These are phyloP conservation scores for Drosophila setifemur DNA, from an alignment of 1,140 invertebrate species.

Conservation along the genomic window DNA sequence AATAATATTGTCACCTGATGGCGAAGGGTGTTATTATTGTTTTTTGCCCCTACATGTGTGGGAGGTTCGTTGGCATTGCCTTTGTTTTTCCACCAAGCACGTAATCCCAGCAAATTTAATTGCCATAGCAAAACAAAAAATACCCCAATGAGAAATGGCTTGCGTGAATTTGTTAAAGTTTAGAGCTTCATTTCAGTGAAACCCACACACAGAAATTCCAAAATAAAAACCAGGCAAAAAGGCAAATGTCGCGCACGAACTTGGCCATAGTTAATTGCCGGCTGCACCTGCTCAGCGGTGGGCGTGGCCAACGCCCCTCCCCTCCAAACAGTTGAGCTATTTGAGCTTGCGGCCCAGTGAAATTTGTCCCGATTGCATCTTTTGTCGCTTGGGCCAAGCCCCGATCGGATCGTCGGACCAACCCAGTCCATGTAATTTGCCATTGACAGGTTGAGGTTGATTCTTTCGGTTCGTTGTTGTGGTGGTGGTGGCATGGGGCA, in stretches of 20 bases:
- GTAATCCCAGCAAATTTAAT: conserved; percentile 53
- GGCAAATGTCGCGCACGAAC: conserved; percentile 58
- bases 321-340: conserved; percentile 50
- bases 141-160: conserved; percentile 40
- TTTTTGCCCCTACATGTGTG: conserved; percentile 11
- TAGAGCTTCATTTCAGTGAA: conserved; percentile 64
- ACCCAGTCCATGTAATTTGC: conserved; percentile 61
- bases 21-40: conserved; percentile 6
- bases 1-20: conserved; percentile 59
- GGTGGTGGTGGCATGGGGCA: neutral
- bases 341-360: conserved; percentile 32
- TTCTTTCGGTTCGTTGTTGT: neutral
- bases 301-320: conserved; percentile 51
- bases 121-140: conserved; percentile 25
- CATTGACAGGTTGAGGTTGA: conserved; percentile 70
- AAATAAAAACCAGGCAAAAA: neutral
- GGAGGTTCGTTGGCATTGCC: conserved; percentile 14
- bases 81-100: conserved; percentile 31
- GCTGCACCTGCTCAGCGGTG: conserved; percentile 51
- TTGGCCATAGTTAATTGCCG: conserved; percentile 62
- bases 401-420: conserved; percentile 27
- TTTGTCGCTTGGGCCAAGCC: conserved; percentile 54
- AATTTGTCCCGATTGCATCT: conserved; percentile 62
- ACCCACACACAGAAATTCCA: conserved; percentile 4
- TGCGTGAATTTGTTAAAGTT: conserved; percentile 81